Evolutionary conservation across 1,140 invertebrate species (phyloP).

Genomic region (Chionoecetes opilio): DNA sequence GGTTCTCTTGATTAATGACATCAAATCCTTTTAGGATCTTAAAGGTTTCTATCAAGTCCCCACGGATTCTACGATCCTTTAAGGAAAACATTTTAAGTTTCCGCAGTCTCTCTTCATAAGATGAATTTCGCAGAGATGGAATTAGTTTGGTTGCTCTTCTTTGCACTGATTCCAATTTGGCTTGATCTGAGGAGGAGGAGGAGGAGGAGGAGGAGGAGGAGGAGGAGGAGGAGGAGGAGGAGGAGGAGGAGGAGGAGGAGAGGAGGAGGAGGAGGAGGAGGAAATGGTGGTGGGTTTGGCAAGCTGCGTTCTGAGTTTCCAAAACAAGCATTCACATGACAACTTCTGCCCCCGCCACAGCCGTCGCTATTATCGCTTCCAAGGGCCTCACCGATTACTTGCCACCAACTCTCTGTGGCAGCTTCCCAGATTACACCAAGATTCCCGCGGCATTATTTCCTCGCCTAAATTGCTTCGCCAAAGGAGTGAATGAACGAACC

Average conservation of each 20-base stretch:
- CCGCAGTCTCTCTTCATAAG: too few relatives aligned
- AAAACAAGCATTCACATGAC: too few relatives aligned
- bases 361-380: neutral
- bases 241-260: too few relatives aligned
- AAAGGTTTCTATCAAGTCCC: too few relatives aligned
- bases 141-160: too few relatives aligned
- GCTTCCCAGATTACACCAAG: neutral
- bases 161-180: too few relatives aligned
- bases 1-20: too few relatives aligned
- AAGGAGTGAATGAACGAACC: neutral
- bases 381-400: neutral
- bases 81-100: too few relatives aligned
- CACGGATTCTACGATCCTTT: too few relatives aligned
- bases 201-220: neutral
- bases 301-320: too few relatives aligned
- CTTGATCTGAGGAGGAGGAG: neutral
- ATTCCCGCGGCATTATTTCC: conserved; percentile 7
- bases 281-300: neutral
- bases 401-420: neutral
- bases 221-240: neutral
- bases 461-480: neutral
- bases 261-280: neutral
- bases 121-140: too few relatives aligned
- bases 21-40: too few relatives aligned
- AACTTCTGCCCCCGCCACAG: neutral